phyloP scores from a whole-genome alignment of 2,888 invertebrate genomes.

The Scaptomyza flava region DNA sequence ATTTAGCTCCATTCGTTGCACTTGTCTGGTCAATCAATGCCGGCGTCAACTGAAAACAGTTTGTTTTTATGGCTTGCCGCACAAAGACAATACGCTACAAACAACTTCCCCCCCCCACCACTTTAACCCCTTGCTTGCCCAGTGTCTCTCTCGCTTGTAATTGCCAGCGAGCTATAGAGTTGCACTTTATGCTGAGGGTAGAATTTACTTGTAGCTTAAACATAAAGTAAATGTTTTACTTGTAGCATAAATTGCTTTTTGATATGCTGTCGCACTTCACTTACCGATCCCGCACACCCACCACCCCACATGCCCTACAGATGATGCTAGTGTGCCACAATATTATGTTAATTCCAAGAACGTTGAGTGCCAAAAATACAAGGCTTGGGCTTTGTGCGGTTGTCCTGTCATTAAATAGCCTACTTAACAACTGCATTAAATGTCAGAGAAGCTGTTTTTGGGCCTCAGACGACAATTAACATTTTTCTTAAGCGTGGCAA shows the following conservation, averaged over 20 bases:
- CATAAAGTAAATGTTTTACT: conserved; percentile 73
- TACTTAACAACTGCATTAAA: conserved; percentile 64
- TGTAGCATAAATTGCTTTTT: conserved; percentile 66
- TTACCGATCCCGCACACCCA: too few species aligned
- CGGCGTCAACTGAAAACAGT: conserved; percentile 67
- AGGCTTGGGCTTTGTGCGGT: conserved; percentile 35
- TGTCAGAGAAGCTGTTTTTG: conserved; percentile 32
- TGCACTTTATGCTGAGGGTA: conserved; percentile 37
- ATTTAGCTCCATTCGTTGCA: conserved; percentile 69
- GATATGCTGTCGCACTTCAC: conserved; percentile 32
- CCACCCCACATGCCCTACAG: background rate
- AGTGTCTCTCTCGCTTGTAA: conserved; percentile 53
- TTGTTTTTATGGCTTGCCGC: conserved; percentile 71
- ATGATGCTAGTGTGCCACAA: conserved; percentile 19
- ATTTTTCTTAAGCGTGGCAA: conserved; percentile 61
- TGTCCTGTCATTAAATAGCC: conserved; percentile 48
- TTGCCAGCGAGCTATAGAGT: conserved; percentile 68
- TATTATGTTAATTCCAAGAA: conserved; percentile 62
- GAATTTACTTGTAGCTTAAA: conserved; percentile 9
- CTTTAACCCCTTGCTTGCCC: background rate
- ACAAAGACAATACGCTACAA: conserved; percentile 61
- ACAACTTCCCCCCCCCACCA: background rate
- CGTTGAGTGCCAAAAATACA: conserved; percentile 34
- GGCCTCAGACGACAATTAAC: conserved; percentile 69
- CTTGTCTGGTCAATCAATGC: conserved; percentile 79